phyloP scores from a whole-genome alignment of 2,113 vertebrate genomes.

The Symphodus melops region DNA sequence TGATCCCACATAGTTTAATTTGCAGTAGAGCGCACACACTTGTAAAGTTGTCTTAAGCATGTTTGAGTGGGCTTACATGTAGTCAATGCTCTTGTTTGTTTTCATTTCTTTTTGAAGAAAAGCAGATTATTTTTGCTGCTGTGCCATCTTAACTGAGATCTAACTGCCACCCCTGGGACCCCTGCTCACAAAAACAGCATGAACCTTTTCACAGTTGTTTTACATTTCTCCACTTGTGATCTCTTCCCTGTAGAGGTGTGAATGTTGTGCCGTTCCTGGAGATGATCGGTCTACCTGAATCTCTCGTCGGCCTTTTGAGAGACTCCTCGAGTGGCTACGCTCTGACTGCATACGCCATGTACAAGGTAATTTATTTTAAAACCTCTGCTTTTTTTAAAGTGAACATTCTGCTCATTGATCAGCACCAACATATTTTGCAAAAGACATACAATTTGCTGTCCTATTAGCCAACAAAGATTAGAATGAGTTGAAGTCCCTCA shows the following conservation, averaged over 20 bases:
- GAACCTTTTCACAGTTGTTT: neutral
- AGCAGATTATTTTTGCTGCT: neutral
- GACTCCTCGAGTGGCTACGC: slow-evolving; percentile 92
- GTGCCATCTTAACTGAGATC: neutral
- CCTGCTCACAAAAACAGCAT: neutral
- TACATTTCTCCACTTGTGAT: neutral
- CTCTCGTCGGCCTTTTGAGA: slow-evolving; percentile 87
- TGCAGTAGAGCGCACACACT: too few species aligned
- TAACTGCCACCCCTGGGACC: too few species aligned
- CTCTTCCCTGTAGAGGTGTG: slow-evolving; percentile 84
- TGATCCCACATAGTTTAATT: too few species aligned
- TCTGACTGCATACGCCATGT: slow-evolving; percentile 94
- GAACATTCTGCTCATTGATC: neutral
- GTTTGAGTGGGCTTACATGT: too few species aligned
- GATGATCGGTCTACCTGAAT: slow-evolving; percentile 88
- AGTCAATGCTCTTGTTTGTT: too few species aligned
- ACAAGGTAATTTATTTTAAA: slow-evolving; percentile 87
- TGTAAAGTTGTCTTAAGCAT: too few species aligned
- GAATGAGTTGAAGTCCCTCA: neutral
- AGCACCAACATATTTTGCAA: neutral
- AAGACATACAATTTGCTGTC: neutral
- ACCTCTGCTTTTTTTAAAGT: neutral
- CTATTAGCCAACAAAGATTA: neutral
- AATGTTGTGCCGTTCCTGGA: slow-evolving; percentile 94
- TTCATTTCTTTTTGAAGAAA: too few species aligned